Percentiles rank a stretch among this genome's conserved stretches.
Evolutionary conservation across 2,113 vertebrate species (phyloP).

Genomic region (Perccottus glenii): DNA sequence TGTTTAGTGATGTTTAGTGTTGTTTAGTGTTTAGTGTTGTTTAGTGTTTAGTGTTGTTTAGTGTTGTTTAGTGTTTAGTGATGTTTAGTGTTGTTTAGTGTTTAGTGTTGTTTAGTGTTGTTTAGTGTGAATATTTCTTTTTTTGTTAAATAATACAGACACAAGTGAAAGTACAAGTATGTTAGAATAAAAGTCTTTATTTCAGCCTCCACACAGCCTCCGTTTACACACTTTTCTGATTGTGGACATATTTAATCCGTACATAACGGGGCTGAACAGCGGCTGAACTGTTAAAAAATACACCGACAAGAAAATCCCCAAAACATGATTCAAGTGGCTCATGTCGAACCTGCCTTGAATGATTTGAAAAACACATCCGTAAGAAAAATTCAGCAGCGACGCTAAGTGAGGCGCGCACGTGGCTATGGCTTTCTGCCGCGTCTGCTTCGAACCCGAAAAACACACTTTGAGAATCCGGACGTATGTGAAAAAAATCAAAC

Average conservation of each 20-base stretch:
- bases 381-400: slow-evolving; percentile 53
- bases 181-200: not conserved
- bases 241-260: slow-evolving; percentile 48
- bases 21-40: too few relatives aligned
- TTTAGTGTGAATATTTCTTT: too few relatives aligned
- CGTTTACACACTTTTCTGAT: slow-evolving; percentile 31
- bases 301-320: slow-evolving; percentile 47
- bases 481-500: slow-evolving; percentile 34
- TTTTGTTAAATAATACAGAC: too few relatives aligned
- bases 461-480: slow-evolving; percentile 15
- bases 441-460: not conserved
- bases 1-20: too few relatives aligned
- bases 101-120: too few relatives aligned
- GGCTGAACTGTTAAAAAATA: slow-evolving; percentile 51
- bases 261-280: slow-evolving; percentile 53
- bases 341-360: slow-evolving; percentile 53
- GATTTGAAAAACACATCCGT: slow-evolving; percentile 47
- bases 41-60: too few relatives aligned
- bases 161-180: too few relatives aligned
- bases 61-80: too few relatives aligned
- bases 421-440: slow-evolving; percentile 1
- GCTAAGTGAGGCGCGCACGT: slow-evolving; percentile 58
- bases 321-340: slow-evolving; percentile 17
- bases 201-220: not conserved
- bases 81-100: too few relatives aligned